phyloP scores from a whole-genome alignment of 2,113 vertebrate species.

The Beaufortia kweichowensis region DNA sequence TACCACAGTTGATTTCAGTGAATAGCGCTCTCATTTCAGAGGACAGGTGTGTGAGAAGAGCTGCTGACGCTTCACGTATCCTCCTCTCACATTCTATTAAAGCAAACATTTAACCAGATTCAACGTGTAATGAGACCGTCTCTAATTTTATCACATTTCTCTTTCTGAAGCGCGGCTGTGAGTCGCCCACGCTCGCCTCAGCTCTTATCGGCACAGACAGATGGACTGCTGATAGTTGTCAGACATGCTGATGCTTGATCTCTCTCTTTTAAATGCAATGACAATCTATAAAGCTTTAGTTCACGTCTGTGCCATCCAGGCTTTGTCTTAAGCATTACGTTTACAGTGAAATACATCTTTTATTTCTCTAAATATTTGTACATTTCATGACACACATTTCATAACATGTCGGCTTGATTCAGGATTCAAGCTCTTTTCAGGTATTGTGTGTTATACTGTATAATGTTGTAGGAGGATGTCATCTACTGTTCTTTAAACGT shows the following conservation, averaged over 20 bases:
- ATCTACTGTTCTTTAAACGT: constrained; percentile 6
- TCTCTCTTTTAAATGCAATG: constrained; percentile 59
- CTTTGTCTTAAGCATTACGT: constrained; percentile 37
- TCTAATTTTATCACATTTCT: constrained; percentile 63
- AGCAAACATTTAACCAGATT: constrained; percentile 64
- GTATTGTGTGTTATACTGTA: constrained; percentile 20
- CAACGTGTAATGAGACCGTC: constrained; percentile 64
- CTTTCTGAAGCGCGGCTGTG: constrained; percentile 57
- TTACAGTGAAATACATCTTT: neutral
- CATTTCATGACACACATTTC: neutral
- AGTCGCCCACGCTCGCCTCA: constrained; percentile 58
- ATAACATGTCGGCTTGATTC: neutral
- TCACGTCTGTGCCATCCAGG: constrained; percentile 48
- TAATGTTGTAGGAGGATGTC: constrained; percentile 23
- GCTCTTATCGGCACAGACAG: constrained; percentile 74
- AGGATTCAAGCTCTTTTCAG: neutral
- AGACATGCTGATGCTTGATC: constrained; percentile 75
- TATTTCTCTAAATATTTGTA: neutral
- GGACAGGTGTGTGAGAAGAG: constrained; percentile 35
- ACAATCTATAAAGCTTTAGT: constrained; percentile 67
- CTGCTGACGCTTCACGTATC: neutral
- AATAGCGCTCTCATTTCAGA: constrained; percentile 2
- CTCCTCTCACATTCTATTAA: constrained; percentile 52
- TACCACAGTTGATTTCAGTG: neutral
- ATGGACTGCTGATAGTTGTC: constrained; percentile 78